Base-by-base conservation (phyloP, 2,797 vertebrate species). In the Gallinago stenura region DNA sequence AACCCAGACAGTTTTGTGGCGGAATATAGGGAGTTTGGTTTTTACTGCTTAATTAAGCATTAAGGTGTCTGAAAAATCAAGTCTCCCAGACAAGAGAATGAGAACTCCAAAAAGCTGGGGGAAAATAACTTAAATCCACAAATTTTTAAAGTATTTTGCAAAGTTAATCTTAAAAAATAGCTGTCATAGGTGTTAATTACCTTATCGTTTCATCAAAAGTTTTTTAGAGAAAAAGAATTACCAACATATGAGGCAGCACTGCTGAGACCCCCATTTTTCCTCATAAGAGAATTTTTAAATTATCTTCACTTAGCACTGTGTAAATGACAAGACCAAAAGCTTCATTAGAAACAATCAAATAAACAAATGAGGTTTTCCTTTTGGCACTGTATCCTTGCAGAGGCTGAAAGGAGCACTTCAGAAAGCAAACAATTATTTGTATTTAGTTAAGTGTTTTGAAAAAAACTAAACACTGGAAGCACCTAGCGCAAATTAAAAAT, bases 11-110 rank as follows among this genome's bases (percentile, higher is more conserved):
- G 21, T 31, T 89, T 84, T 89, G 41, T 4, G 9, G 54, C 7
- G 3, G 18, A 60, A 68, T 30, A 9, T 0, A 6, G 21, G 24
- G 35, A 73, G 16, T 3, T 24, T 17, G 11, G 21, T 0, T 9
- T 64, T 68, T 76, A 66, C 21, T 54, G 31, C 16, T 75, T 43
- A 78, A 70, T 45, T 9, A 85, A 61, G 15, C 5, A 45, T 4
- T 19, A 60, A 60, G 11, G 19, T 58, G 39, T 4, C 19, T 37
- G 43, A 30, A 75, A 91, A 82, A 71, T 5, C 8, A 19, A 22
- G 11, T 69, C n/a, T 62, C 30, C 22, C 8, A 41, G 15, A 26
- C 24, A 69, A 61, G 53, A 87, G 14, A 76, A 15, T 2, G 4
- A 54, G 31, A 14, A 51, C 3, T 8, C 26, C 43, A 79, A 19